Conservation (phyloP, 2,888 invertebrate species). For the Podabrus alpinus region DNA sequence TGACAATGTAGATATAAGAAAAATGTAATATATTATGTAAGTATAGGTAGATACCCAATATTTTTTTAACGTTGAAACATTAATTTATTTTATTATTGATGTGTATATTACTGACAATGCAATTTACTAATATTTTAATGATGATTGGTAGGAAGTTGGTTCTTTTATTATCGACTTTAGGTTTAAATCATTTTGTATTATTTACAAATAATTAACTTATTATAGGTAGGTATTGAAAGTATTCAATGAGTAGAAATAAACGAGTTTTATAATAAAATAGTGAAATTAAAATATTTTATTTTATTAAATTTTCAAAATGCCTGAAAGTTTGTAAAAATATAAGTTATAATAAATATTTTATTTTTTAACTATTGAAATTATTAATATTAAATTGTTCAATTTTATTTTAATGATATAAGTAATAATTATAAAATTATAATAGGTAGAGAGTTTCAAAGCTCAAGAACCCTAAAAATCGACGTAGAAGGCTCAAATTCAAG, state of each 20-base stretch:
- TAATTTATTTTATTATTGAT: not conserved
- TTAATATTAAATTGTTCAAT: no score
- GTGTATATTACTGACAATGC: not conserved
- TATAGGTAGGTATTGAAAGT: not conserved
- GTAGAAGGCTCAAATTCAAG: no score
- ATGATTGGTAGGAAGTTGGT: not conserved
- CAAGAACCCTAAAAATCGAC: no score
- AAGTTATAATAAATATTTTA: no score
- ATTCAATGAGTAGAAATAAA: not conserved
- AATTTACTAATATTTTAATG: not conserved
- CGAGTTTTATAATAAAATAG: not conserved
- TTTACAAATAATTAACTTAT: not conserved
- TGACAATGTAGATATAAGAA: no score
- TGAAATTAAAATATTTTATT: not conserved
- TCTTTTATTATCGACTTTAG: not conserved
- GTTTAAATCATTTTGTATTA: not conserved
- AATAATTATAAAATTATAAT: no score
- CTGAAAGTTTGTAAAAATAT: no score
- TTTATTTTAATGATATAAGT: no score
- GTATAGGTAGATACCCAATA: not conserved
- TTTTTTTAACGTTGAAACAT: not conserved
- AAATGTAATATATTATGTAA: no score
- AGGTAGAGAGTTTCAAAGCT: no score
- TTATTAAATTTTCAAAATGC: not conserved
- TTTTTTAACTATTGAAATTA: no score